Evolutionary conservation across 2,888 invertebrate genomes (phyloP), one percentile per base, ranked within the genome.

Genomic region (Dolichopus griseipennis): DNA sequence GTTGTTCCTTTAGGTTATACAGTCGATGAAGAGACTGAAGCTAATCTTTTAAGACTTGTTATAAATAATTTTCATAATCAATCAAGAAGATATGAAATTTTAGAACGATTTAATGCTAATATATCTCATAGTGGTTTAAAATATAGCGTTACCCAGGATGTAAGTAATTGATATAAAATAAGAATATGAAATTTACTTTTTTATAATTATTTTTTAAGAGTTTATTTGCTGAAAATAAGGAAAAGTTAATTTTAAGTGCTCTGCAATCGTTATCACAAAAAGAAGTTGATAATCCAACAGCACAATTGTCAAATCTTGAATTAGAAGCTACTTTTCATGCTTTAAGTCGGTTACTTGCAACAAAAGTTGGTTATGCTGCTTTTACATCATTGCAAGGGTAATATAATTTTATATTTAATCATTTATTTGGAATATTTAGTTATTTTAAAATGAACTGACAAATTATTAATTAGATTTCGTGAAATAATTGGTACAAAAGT

Each of bases 211-310:
- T 72, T 79, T 83, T 84, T 52, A 83, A 97, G 96, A 93, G 96
- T 71, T 85, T 98, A 72, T 98, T 97, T 85, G 91, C 96, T 10
- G 95, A 98, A 83, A 99, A 97, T 83, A 99, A 99, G 79, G 98
- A 98, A 82, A 96, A 96, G 82, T 83, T 97, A 73, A 98, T 99
- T 73, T 89, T 92, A 52, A 90, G 90, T 43, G 95, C 97, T n/a
- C 81, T 99, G 72, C 90, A 89, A 74, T 88, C 95, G 0, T 84
- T 99, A 41, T 87, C 94, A 1, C 88, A 86, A 71, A 90, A 89
- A 82, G 92, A 85, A 73, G 79, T 83, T 6, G 87, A 89, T 74
- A 85, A 86, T 76, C 85, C 85, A 69, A 80, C 84, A 61, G 78
- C 79, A 3, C 84, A 80, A 69, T 79, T 88, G 65, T 84, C 85